Evolutionary conservation across 2,113 vertebrate species (phyloP).

Genomic region (Ctenodactylus gundi): DNA sequence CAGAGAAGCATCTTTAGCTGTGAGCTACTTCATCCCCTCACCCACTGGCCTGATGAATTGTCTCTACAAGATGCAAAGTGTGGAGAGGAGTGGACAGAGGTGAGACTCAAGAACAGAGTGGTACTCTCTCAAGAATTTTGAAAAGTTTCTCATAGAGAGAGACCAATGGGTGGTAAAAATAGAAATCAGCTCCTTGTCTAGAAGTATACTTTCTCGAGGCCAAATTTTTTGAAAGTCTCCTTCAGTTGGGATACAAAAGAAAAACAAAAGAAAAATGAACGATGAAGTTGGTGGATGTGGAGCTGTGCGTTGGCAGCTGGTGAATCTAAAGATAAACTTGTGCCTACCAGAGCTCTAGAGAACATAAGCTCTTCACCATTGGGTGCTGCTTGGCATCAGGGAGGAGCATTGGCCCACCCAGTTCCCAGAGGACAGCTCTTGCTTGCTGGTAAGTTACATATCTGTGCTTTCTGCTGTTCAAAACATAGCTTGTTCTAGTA

Average conservation of each 20-base stretch:
- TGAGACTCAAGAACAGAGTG: background rate
- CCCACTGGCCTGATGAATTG: rapidly evolving
- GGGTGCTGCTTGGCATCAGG: background rate
- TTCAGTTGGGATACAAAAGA: background rate
- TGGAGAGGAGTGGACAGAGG: rapidly evolving
- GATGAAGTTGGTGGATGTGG: background rate
- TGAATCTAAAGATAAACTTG: background rate
- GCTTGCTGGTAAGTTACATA: background rate
- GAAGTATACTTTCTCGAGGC: background rate
- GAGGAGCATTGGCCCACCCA: background rate
- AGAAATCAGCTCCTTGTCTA: background rate
- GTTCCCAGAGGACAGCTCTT: rapidly evolving
- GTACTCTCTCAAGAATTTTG: background rate
- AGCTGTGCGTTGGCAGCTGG: background rate
- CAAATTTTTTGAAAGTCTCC: background rate
- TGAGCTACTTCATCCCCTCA: rapidly evolving
- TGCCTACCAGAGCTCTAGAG: background rate
- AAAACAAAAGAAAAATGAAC: background rate
- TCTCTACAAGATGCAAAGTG: background rate
- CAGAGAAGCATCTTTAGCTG: background rate
- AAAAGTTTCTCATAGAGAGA: background rate
- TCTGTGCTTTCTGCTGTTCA: background rate
- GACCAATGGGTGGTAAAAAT: background rate
- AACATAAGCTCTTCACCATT: background rate
- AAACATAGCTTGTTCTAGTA: rapidly evolving